A percentile compares a stretch with the other conserved stretches of the same genome.
phyloP scores from a whole-genome alignment of 2,888 invertebrate species.

The Macaria liturata region DNA sequence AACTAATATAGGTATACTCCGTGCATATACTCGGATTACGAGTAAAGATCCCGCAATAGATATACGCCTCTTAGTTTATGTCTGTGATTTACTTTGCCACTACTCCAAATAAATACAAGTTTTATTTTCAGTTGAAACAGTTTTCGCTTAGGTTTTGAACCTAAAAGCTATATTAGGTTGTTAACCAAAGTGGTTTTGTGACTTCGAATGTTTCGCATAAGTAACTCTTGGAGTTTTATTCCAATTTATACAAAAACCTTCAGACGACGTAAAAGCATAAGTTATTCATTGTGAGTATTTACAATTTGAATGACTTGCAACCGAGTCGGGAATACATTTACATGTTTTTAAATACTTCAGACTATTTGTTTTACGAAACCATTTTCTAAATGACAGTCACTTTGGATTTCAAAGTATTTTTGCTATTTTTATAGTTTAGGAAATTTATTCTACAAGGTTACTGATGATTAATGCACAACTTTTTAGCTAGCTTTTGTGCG shows the following conservation, averaged over 20 bases:
- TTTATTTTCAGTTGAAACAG: conserved; percentile 9
- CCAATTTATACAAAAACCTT: background rate
- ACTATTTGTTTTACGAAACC: background rate
- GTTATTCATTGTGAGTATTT: background rate
- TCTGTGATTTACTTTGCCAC: too few relatives aligned
- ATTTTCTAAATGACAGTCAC: background rate
- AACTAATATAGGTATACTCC: too few relatives aligned
- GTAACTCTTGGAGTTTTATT: conserved; percentile 1
- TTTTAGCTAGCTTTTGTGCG: too few relatives aligned
- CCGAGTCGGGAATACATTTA: background rate
- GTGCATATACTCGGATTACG: too few relatives aligned
- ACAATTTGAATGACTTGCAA: background rate
- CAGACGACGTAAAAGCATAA: background rate
- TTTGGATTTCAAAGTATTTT: too few relatives aligned
- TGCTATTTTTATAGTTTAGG: too few relatives aligned
- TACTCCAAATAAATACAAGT: background rate
- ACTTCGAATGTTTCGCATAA: background rate
- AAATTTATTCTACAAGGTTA: too few relatives aligned
- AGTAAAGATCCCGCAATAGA: too few relatives aligned
- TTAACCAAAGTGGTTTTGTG: conserved; percentile 1
- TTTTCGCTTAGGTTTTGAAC: background rate
- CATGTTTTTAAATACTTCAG: background rate
- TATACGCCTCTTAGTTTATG: too few relatives aligned
- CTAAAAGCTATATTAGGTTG: conserved; percentile 1
- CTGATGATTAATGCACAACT: too few relatives aligned